Base-by-base conservation (phyloP, 2,113 vertebrate genomes). In the Gobio gobio region DNA sequence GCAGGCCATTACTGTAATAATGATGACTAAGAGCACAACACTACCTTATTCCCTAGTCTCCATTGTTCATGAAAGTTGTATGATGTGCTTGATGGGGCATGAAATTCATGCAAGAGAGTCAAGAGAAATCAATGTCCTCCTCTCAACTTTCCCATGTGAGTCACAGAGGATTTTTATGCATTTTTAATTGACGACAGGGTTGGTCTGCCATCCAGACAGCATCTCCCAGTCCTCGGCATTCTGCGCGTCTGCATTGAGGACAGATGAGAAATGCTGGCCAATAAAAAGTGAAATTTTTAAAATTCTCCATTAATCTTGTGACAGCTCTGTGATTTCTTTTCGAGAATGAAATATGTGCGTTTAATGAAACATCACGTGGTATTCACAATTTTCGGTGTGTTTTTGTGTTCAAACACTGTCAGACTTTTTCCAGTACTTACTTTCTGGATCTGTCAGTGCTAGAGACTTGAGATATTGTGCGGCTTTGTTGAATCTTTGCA, bases 31-130 rank as follows among this genome's bases (percentile, higher is more conserved):
- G 20, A 82, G 16, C 12, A 72, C 22, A 70, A 72, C 64, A 66
- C 51, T 22, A 56, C 18, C 49, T 22, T 81, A 49, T 26, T 29
- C 61, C 51, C 61, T 26, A 26, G 36, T 45, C 13, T 79, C 77
- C 10, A 4, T 33, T 33, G 78, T 64, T 49, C 78, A 66, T 66
- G 24, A 81, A 81, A 29, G 59, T 51, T 66, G 24, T 51, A 33
- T 81, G 43, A 66, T 66, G 61, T 66, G 26, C 47, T 66, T 81
- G 43, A 81, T 47, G 45, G 78, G 26, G 78, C 78, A 66, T 81
- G 43, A 66, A 81, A 81, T 81, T 47, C 40, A 81, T 29, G 45
- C 40, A 29, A 66, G 78, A 29, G n/a, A 66, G 78, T 49, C 24
- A 13, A 47, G 3, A 80, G 40, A 66, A 81, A 66, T 81, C 24